Conservation (phyloP, 2,797 vertebrate species). For the Hyperoplus immaculatus region DNA sequence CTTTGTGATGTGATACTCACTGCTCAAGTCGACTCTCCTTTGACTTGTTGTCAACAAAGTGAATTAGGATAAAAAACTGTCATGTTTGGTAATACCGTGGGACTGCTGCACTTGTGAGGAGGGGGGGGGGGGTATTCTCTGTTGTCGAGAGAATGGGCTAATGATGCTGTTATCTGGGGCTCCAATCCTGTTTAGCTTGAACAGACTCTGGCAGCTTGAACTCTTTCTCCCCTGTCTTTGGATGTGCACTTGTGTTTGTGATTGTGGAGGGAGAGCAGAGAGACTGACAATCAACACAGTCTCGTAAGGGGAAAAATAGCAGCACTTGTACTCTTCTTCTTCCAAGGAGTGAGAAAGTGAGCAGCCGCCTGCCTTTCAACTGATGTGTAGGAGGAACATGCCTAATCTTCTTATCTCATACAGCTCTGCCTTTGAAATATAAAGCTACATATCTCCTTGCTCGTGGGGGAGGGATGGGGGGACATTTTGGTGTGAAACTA, state of each 20-base stretch:
- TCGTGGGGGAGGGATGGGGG: slow-evolving; percentile 34
- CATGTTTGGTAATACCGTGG: slow-evolving; percentile 63
- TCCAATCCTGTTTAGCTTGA: slow-evolving; percentile 71
- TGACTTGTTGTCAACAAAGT: slow-evolving; percentile 48
- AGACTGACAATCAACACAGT: slow-evolving; percentile 35
- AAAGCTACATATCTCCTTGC: slow-evolving; percentile 20
- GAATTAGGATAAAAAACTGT: slow-evolving; percentile 54
- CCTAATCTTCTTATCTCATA: slow-evolving; percentile 57
- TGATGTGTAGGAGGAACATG: slow-evolving; percentile 57
- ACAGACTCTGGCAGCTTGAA: slow-evolving; percentile 54
- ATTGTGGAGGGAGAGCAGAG: slow-evolving; percentile 29
- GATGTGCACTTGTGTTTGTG: slow-evolving; percentile 37
- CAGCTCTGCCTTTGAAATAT: slow-evolving; percentile 54
- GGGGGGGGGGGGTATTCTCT: slow-evolving; percentile 45
- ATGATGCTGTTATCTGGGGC: slow-evolving; percentile 74
- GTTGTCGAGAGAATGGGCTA: slow-evolving; percentile 55
- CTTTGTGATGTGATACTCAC: slow-evolving; percentile 22
- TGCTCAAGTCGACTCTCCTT: slow-evolving; percentile 43
- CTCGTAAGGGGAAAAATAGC: slow-evolving; percentile 33
- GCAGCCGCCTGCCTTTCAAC: slow-evolving; percentile 43
- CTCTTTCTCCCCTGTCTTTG: slow-evolving; percentile 52
- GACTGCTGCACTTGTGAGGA: slow-evolving; percentile 54
- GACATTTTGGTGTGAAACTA: slow-evolving; percentile 24
- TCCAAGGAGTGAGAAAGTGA: slow-evolving; percentile 39
- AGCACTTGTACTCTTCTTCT: slow-evolving; percentile 16